phyloP scores from a whole-genome alignment of 2,888 invertebrate species.

The Hydropsyche betteni region DNA sequence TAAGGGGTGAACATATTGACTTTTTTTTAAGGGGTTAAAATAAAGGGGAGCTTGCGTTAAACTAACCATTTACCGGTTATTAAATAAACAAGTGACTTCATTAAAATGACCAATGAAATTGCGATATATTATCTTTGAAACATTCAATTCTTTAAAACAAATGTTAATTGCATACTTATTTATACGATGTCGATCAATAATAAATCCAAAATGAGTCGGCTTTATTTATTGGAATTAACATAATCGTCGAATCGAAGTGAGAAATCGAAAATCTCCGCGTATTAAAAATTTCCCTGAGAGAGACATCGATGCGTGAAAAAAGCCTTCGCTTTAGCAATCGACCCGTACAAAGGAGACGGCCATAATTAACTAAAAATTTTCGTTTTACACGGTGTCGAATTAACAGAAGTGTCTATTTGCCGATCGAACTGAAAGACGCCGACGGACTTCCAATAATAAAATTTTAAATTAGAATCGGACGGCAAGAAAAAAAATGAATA shows the following conservation, averaged over 20 bases:
- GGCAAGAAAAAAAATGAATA: background rate
- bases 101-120: background rate
- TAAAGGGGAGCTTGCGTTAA: background rate
- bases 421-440: background rate
- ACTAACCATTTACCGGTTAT: background rate
- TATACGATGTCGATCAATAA: background rate
- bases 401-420: background rate
- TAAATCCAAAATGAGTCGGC: background rate
- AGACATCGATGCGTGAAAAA: slow-evolving; percentile 29
- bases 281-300: slow-evolving; percentile 19
- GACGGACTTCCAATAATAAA: slow-evolving; percentile 10
- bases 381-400: slow-evolving; percentile 34
- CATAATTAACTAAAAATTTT: background rate
- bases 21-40: slow-evolving; percentile 12
- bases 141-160: background rate
- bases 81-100: background rate
- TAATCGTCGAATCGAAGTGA: slow-evolving; percentile 10
- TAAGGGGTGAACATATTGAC: background rate
- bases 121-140: background rate
- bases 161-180: no score
- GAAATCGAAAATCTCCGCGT: background rate
- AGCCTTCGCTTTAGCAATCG: slow-evolving; percentile 23
- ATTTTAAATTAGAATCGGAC: slow-evolving; percentile 14
- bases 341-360: slow-evolving; percentile 18
- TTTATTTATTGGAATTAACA: slow-evolving; percentile 6